phyloP scores from a whole-genome alignment of 2,888 invertebrate genomes.

The Pseudococcus viburni region DNA sequence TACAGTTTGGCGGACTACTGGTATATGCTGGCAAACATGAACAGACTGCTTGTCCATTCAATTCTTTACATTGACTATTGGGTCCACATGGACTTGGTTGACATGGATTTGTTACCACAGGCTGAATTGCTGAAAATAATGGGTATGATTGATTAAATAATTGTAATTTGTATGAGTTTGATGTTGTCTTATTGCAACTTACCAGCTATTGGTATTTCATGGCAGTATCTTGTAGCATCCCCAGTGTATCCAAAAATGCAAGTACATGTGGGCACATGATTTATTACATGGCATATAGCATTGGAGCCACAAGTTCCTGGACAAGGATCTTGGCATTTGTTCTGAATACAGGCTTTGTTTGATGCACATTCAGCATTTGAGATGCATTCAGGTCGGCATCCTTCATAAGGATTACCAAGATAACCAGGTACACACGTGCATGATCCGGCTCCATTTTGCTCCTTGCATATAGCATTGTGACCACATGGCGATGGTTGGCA shows the following conservation, averaged over 20 bases:
- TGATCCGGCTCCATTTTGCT: slow-evolving; percentile 74
- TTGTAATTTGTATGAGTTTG: not conserved
- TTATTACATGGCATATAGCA: slow-evolving; percentile 72
- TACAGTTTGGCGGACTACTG: slow-evolving; percentile 75
- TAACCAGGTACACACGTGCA: slow-evolving; percentile 74
- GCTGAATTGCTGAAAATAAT: slow-evolving; percentile 37
- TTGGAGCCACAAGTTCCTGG: slow-evolving; percentile 74
- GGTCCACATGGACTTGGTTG: slow-evolving; percentile 75
- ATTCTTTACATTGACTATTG: slow-evolving; percentile 75
- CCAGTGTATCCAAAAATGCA: slow-evolving; percentile 73
- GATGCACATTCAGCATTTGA: slow-evolving; percentile 75
- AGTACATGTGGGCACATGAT: slow-evolving; percentile 71
- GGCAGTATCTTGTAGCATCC: slow-evolving; percentile 71
- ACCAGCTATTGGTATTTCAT: slow-evolving; percentile 69
- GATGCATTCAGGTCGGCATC: slow-evolving; percentile 76
- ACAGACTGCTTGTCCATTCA: slow-evolving; percentile 75
- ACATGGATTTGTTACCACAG: slow-evolving; percentile 73
- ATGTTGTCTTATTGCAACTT: not conserved
- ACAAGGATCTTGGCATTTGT: slow-evolving; percentile 76
- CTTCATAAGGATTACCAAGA: slow-evolving; percentile 76
- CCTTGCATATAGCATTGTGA: slow-evolving; percentile 74
- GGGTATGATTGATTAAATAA: not conserved
- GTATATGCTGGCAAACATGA: slow-evolving; percentile 75
- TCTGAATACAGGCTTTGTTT: slow-evolving; percentile 75
- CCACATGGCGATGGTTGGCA: slow-evolving; percentile 74